A percentile compares a stretch with the other conserved stretches of the same genome.
phyloP scores from a whole-genome alignment of 2,888 invertebrate genomes.

The Platycheirus albimanus region DNA sequence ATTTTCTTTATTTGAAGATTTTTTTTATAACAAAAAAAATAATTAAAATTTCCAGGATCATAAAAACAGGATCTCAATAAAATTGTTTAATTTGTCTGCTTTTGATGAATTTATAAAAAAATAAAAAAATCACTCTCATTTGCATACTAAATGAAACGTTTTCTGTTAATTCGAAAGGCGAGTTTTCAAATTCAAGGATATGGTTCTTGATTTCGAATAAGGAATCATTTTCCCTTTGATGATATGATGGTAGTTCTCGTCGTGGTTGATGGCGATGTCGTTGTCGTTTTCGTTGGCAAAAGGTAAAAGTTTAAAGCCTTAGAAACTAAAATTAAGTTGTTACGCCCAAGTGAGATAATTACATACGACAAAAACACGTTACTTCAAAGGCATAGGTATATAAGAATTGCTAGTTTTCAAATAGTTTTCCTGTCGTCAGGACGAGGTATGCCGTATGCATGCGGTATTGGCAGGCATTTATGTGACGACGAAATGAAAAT shows the following conservation, averaged over 20 bases:
- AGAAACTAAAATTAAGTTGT: conserved; percentile 59
- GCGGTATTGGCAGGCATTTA: conserved; percentile 47
- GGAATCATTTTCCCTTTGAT: conserved; percentile 50
- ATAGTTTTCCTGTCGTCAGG: conserved; percentile 48
- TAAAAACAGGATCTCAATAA: conserved; percentile 67
- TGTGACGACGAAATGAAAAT: conserved; percentile 71
- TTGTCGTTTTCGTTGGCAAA: too few relatives aligned
- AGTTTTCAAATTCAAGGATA: conserved; percentile 31
- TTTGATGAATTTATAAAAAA: conserved; percentile 33
- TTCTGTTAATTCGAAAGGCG: conserved; percentile 41
- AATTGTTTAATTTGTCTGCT: conserved; percentile 74
- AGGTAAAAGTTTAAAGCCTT: conserved; percentile 27
- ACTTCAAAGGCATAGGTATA: conserved; percentile 69
- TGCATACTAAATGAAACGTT: conserved; percentile 63
- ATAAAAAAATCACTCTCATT: conserved; percentile 40
- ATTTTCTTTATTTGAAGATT: conserved; percentile 26
- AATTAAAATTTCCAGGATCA: conserved; percentile 64
- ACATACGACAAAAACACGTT: conserved; percentile 42
- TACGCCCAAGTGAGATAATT: conserved; percentile 69
- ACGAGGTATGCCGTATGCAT: too few relatives aligned
- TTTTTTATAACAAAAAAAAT: conserved; percentile 49
- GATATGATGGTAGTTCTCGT: conserved; percentile 32
- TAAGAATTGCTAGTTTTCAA: conserved; percentile 22
- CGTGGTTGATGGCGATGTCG: conserved; percentile 9
- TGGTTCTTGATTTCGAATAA: conserved; percentile 43